Base-by-base conservation (phyloP, 2,888 invertebrate genomes). In the Pelosia muscerda region DNA sequence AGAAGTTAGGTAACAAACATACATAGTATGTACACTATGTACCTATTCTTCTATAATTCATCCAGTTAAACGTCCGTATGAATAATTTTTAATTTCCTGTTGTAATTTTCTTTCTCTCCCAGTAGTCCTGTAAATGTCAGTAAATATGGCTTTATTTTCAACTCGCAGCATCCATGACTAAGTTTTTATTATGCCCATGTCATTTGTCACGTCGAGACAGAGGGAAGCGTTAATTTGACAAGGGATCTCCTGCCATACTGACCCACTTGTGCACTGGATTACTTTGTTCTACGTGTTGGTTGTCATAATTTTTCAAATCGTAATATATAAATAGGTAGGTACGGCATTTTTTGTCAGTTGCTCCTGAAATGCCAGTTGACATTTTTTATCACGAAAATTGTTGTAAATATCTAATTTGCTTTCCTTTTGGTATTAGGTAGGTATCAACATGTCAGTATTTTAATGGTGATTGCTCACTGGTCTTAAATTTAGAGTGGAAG, bases 211-310 rank as follows among this genome's bases (percentile, higher is more conserved):
- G 73, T 65, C 74, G 85, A 88, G 91, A 91, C 90, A 92, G 87
- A 90, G 90, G 89, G 84, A 88, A 88, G 91, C 92, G 93, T 92
- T 94, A 94, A 94, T 94, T 93, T 94, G 94, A 94, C 93, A 92
- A 89, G 94, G 93, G 93, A 90, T 90, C 91, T 84, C 82, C 82
- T 85, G 86, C 85, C 86, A 81, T 78, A 86, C 86, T 91, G 90
- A 90, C 92, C 92, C 86, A 91, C 90, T 92, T 92, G 87, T 82
- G 81, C 68, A 65, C 84, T 82, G 84, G 87, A 88, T 89, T 86
- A 87, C 83, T 84, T 88, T 85, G 82, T 85, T 78, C 82, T 84
- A 82, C 83, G 81, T 82, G 82, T 80, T 83, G 85, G 84, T 79
- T 86, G 87, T 88, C 85, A 84, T 81, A 86, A 78, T 86, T 83